These are phyloP conservation scores for Agapornis canus DNA, from an alignment of 2,797 vertebrate species.

Conservation along the genomic window DNA sequence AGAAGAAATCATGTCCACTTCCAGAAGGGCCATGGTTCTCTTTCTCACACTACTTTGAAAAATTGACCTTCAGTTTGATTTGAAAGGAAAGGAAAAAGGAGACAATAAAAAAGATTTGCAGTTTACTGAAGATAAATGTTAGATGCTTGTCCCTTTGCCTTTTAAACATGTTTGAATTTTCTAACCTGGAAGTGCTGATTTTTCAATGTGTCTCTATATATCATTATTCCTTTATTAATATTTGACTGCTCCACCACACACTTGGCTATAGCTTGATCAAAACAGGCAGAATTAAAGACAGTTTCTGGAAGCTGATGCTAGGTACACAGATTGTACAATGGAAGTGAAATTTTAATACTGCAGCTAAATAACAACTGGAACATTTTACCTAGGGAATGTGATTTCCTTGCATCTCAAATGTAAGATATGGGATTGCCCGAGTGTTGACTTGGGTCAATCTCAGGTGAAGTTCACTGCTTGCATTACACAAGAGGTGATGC, in stretches of 20 bases:
- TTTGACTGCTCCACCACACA: neutral
- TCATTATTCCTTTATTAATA: neutral
- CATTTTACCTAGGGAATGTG: neutral
- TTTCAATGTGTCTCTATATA: neutral
- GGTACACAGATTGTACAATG: neutral
- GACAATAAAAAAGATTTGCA: neutral
- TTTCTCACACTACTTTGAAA: conserved; percentile 6
- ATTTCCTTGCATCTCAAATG: neutral
- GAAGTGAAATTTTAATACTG: neutral
- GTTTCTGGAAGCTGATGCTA: neutral
- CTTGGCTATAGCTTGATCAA: neutral
- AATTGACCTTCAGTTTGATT: neutral
- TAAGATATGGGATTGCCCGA: neutral
- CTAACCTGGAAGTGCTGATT: neutral
- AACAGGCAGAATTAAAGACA: neutral
- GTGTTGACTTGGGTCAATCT: neutral
- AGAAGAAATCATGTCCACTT: neutral
- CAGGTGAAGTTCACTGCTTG: neutral
- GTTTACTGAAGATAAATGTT: neutral
- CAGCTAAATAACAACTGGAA: neutral
- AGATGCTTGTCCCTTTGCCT: neutral
- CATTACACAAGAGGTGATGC: neutral
- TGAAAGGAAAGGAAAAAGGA: conserved; percentile 11
- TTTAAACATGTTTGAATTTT: neutral
- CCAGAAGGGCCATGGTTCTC: neutral